Evolutionary conservation across 2,888 invertebrate species (phyloP), one percentile per base, ranked within the genome.

Genomic region (Molorchus minor): DNA sequence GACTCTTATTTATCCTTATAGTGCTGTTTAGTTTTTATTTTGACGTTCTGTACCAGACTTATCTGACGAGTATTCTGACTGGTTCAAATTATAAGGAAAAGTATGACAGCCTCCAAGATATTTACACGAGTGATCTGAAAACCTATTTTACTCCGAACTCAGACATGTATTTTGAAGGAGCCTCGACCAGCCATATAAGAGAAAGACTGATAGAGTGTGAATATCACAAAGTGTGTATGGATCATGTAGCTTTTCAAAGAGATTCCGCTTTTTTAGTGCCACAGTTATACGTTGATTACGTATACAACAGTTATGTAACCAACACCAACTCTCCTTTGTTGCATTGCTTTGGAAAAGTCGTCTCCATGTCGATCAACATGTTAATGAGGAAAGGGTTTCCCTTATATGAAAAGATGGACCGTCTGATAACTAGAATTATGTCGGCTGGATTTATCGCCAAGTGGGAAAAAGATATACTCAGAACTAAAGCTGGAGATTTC

Each of bases 11-110:
- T 35, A 38, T 49, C 10, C n/a, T 8, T 17, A 25, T 29, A 5
- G 49, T 49, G 16, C 3, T 38, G 0, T 49, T 49, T 8, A 49
- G 49, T 35, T 49, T 49, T 12, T 21, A 38, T 15, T 49, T 49
- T 13, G 25, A 38, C 16, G 25, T 12, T 3, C n/a, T 25, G 3
- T 49, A 49, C 8, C 49, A 38, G n/a, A 49, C 21, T 25, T 49
- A 38, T n/a, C 25, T 49, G 2, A 49, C 49, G 7, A 49, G 49
- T 15, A 25, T 49, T 15, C n/a, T 49, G 1, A 38, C 49, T 5
- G 16, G 49, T 25, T 25, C 38, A 1, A 7, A 13, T 2, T 49
- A 25, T 35, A 12, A 7, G 1, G 38, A 49, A 15, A 49, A n/a
- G 5, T 49, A 38, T 5, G 5, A 8, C 8, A 49, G 0, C 1